phyloP scores from a whole-genome alignment of 2,113 vertebrate species.

The Heterotilapia buettikoferi region DNA sequence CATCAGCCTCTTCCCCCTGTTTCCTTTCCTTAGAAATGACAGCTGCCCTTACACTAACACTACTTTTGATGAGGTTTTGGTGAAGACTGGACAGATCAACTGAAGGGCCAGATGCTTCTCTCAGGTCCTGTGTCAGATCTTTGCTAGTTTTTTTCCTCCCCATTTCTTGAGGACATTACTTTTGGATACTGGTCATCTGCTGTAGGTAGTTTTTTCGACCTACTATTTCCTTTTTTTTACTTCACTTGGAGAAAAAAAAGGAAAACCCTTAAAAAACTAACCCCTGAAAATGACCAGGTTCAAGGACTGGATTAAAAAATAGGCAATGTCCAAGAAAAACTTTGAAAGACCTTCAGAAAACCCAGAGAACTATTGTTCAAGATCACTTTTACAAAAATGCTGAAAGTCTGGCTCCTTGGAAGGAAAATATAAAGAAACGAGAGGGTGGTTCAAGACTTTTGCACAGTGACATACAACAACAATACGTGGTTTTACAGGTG shows the following conservation, averaged over 20 bases:
- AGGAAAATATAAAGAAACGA: background rate
- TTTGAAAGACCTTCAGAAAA: background rate
- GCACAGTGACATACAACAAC: background rate
- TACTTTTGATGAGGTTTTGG: background rate
- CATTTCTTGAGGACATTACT: background rate
- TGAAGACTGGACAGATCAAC: background rate
- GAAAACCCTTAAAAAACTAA: background rate
- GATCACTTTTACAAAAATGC: accelerated
- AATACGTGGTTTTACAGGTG: background rate
- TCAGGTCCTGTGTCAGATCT: background rate
- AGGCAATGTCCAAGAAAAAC: background rate
- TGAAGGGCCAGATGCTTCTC: accelerated
- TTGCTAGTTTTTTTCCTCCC: background rate
- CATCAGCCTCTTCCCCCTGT: background rate
- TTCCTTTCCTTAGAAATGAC: background rate
- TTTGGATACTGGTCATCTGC: background rate
- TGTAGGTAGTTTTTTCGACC: accelerated
- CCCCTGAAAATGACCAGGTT: accelerated
- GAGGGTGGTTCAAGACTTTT: background rate
- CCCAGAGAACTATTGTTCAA: background rate
- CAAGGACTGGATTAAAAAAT: background rate
- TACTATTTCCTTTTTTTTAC: background rate
- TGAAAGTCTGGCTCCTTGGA: background rate
- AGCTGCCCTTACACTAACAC: background rate
- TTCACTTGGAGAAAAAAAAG: background rate